Evolutionary conservation across 1,140 invertebrate genomes (phyloP).

Genomic region (Drosophila kikkawai): DNA sequence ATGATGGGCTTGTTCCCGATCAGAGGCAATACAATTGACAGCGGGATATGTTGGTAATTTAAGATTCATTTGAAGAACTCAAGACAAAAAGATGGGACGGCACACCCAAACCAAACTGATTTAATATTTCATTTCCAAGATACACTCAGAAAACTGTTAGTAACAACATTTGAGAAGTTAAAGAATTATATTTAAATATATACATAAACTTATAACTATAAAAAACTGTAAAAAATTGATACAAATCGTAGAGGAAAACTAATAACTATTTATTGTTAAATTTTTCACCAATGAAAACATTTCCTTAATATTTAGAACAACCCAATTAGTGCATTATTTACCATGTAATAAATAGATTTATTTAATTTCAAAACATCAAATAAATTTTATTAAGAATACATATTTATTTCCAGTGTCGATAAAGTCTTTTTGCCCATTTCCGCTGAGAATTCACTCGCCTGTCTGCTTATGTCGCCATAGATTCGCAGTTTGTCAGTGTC

Average conservation of each 20-base stretch:
- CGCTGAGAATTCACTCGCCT: slow-evolving; percentile 21
- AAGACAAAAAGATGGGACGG: slow-evolving; percentile 4
- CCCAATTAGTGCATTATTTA: background rate
- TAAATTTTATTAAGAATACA: background rate
- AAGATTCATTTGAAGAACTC: slow-evolving; percentile 45
- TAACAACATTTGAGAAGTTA: background rate
- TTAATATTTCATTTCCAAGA: slow-evolving; percentile 48
- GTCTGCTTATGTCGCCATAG: slow-evolving; percentile 48
- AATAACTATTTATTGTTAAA: too few relatives aligned
- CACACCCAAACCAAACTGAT: slow-evolving; percentile 22
- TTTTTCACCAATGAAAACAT: too few relatives aligned
- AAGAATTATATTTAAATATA: background rate
- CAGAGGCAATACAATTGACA: slow-evolving; percentile 47
- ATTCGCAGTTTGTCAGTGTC: slow-evolving; percentile 52
- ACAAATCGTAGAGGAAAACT: too few relatives aligned
- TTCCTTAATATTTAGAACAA: too few relatives aligned
- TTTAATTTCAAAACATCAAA: too few relatives aligned
- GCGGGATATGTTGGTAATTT: slow-evolving; percentile 56
- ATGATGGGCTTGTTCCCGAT: slow-evolving; percentile 26
- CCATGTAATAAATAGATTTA: too few relatives aligned
- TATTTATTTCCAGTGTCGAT: slow-evolving; percentile 10
- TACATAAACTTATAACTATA: too few relatives aligned
- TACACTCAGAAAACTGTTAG: background rate
- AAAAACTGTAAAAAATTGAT: too few relatives aligned
- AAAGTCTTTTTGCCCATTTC: slow-evolving; percentile 1